Percentiles rank a stretch among this genome's conserved stretches.
phyloP scores from a whole-genome alignment of 2,113 vertebrate genomes.

The Peromyscus maniculatus region DNA sequence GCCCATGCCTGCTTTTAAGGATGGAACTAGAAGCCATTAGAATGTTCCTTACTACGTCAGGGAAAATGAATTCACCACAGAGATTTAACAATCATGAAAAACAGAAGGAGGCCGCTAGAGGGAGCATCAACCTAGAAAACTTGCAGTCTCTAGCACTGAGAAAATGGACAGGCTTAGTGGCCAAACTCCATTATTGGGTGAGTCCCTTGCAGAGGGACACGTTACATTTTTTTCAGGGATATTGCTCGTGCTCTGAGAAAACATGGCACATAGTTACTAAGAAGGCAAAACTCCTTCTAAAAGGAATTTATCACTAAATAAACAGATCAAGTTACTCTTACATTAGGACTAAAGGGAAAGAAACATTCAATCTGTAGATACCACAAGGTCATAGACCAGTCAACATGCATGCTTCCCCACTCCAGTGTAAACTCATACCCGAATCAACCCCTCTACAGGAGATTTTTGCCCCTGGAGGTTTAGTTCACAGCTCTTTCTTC shows the following conservation, averaged over 20 bases:
- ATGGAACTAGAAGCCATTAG: neutral
- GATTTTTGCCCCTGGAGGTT: neutral
- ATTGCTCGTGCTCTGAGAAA: neutral
- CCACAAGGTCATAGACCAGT: neutral
- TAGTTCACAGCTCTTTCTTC: neutral
- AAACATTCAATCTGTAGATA: conserved; percentile 34
- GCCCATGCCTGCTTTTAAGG: neutral
- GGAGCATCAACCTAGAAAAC: conserved; percentile 26
- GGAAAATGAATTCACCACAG: neutral
- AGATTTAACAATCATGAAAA: neutral
- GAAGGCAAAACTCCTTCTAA: neutral
- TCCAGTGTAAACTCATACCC: neutral
- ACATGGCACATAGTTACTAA: neutral
- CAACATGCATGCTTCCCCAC: neutral
- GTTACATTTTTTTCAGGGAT: neutral
- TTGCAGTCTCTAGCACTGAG: neutral
- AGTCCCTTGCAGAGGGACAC: neutral
- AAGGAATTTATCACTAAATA: neutral
- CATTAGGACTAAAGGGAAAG: neutral
- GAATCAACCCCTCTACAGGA: neutral
- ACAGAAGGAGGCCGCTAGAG: conserved; percentile 39
- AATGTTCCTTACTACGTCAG: neutral
- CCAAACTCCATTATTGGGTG: neutral
- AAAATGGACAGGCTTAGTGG: neutral
- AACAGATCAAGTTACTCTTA: neutral